Evolutionary conservation across 2,113 vertebrate species (phyloP), one percentile per base, ranked within the genome.

Genomic region (Lonchura striata): DNA sequence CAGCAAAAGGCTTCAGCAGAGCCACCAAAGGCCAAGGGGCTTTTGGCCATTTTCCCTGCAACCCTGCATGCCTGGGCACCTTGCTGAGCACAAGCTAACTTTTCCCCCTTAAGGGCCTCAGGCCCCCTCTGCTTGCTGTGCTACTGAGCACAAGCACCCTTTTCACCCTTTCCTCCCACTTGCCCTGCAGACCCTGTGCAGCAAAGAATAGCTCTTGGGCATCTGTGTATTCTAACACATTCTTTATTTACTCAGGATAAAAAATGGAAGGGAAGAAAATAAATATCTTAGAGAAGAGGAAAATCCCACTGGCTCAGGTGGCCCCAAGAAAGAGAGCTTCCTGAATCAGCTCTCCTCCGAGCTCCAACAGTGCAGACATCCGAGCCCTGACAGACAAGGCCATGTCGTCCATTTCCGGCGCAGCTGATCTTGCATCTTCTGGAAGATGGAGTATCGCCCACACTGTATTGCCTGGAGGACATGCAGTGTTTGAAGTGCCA

Each of bases 171-270:
- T n/a, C n/a, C n/a, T n/a, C n/a, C n/a, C n/a, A n/a, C n/a, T n/a
- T 15, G 27, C 21, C 21, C 6, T n/a, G 9, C 1, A 1, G 4
- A 35, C 6, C 13, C 27, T 21, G 27, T 13, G 13, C 27, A 30
- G 13, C 4, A 14, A 41, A 42, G 30, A 27, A 41, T 30, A 41
- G 8, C 9, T 21, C 39, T 19, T 63, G 11, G 16, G 12, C 28
- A 17, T 28, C 6, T 39, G n/a, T n/a, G n/a, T n/a, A 61, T 18
- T 61, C 5, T 6, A 63, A 39, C 17, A n/a, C n/a, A n/a, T n/a
- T n/a, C n/a, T n/a, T n/a, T n/a, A n/a, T n/a, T n/a, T n/a, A n/a
- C n/a, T n/a, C n/a, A n/a, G n/a, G n/a, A n/a, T n/a, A n/a, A n/a
- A n/a, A n/a, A n/a, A n/a, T n/a, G n/a, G n/a, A n/a, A n/a, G n/a